These are phyloP conservation scores for Ciconia boyciana DNA, from an alignment of 2,113 vertebrate genomes.

Conservation along the genomic window DNA sequence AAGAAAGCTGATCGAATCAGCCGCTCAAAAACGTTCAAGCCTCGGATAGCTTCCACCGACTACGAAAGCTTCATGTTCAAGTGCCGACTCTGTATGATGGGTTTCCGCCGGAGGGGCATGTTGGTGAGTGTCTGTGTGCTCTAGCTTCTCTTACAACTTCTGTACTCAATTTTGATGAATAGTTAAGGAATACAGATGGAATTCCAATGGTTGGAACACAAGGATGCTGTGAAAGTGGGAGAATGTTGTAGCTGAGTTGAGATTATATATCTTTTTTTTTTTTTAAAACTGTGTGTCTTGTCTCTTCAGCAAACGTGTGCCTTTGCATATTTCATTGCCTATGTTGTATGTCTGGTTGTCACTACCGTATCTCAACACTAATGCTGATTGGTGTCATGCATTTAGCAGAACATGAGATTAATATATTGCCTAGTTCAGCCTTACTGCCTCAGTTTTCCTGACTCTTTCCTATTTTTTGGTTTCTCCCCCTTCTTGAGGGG, in stretches of 20 bases:
- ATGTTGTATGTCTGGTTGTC: not conserved
- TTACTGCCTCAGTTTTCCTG: not conserved
- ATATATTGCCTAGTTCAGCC: not conserved
- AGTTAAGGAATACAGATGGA: not conserved
- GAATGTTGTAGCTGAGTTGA: not conserved
- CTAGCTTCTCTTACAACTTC: not conserved
- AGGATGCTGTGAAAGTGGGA: not conserved
- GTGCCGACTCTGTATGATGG: conserved; percentile 98
- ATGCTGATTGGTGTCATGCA: not conserved
- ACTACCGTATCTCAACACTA: not conserved
- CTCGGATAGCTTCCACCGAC: conserved; percentile 90
- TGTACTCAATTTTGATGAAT: too few relatives aligned
- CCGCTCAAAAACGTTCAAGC: conserved; percentile 91
- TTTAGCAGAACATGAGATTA: not conserved
- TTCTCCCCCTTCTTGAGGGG: not conserved
- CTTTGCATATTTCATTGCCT: not conserved
- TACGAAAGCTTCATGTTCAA: conserved; percentile 98
- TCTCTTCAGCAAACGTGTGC: not conserved
- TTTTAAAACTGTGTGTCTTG: not conserved
- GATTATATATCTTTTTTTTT: too few relatives aligned
- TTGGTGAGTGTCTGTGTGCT: conserved; percentile 80
- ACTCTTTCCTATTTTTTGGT: not conserved
- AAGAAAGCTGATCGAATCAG: conserved; percentile 93
- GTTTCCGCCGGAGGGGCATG: conserved; percentile 96
- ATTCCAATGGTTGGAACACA: not conserved